phyloP scores from a whole-genome alignment of 2,113 vertebrate genomes.

The Gallinago paraguaiae region DNA sequence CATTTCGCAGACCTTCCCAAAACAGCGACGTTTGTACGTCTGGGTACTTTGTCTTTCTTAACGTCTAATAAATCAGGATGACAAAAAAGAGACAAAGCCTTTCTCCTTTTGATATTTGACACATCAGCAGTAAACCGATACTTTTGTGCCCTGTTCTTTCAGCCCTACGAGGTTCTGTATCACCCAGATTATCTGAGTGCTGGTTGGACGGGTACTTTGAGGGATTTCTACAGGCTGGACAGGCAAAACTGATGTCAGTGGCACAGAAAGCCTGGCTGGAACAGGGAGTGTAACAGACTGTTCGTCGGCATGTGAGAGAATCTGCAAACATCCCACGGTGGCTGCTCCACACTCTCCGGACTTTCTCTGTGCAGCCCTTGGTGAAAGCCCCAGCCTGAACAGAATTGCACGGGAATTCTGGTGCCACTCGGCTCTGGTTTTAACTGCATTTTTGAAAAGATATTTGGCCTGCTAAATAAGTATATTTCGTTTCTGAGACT shows the following conservation, averaged over 20 bases:
- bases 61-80: slow-evolving; percentile 61
- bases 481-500: neutral
- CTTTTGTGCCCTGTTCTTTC: neutral
- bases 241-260: neutral
- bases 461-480: neutral
- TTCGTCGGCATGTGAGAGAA: neutral
- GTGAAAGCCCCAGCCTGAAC: neutral
- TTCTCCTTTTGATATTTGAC: slow-evolving; percentile 17
- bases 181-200: neutral
- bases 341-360: rapidly evolving
- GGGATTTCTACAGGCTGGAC: neutral
- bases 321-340: neutral
- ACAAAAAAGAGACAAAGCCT: slow-evolving; percentile 29
- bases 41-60: slow-evolving; percentile 45
- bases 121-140: neutral
- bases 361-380: neutral
- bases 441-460: neutral
- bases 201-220: neutral
- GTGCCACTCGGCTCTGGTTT: rapidly evolving
- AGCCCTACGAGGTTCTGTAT: neutral
- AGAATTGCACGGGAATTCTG: neutral
- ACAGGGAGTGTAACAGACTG: neutral
- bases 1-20: slow-evolving; percentile 23
- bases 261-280: neutral
- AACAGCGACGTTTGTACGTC: neutral